Percentiles rank a stretch among this genome's conserved stretches.
phyloP scores from a whole-genome alignment of 1,140 invertebrate genomes.

The Eumeta japonica region DNA sequence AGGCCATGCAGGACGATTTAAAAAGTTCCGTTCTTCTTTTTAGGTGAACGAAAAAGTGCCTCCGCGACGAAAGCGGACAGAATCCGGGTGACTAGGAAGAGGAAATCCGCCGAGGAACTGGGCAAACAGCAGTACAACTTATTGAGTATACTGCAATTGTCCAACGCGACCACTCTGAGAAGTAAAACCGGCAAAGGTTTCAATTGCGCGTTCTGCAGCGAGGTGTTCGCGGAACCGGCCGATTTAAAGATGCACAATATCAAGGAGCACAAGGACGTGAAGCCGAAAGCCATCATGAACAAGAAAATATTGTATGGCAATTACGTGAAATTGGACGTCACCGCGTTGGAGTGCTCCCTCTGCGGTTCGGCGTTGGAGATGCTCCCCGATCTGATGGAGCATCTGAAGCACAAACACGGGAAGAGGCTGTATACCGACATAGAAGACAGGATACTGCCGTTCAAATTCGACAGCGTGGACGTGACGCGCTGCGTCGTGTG shows the following conservation, averaged over 20 bases:
- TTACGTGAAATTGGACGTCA: constrained; percentile 34
- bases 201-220: constrained; percentile 21
- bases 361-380: constrained; percentile 16
- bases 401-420: constrained; percentile 19
- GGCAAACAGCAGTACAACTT: constrained; percentile 24
- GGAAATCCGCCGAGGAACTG: constrained; percentile 8
- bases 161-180: constrained; percentile 31
- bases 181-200: constrained; percentile 16
- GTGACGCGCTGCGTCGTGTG: constrained; percentile 20
- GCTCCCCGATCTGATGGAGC: constrained; percentile 16
- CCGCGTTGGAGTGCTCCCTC: constrained; percentile 23
- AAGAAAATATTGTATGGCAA: constrained; percentile 7
- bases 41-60: too few relatives aligned
- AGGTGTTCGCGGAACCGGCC: constrained; percentile 13
- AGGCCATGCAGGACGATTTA: too few relatives aligned
- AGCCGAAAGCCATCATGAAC: constrained; percentile 11
- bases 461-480: constrained; percentile 25
- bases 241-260: constrained; percentile 30
- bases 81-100: too few relatives aligned
- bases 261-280: constrained; percentile 20
- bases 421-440: constrained; percentile 19
- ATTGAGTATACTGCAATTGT: constrained; percentile 15
- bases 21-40: too few relatives aligned
- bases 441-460: constrained; percentile 27
- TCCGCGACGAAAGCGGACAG: too few relatives aligned